phyloP scores from a whole-genome alignment of 2,888 invertebrate species.

The Orthonychiurus folsomi region DNA sequence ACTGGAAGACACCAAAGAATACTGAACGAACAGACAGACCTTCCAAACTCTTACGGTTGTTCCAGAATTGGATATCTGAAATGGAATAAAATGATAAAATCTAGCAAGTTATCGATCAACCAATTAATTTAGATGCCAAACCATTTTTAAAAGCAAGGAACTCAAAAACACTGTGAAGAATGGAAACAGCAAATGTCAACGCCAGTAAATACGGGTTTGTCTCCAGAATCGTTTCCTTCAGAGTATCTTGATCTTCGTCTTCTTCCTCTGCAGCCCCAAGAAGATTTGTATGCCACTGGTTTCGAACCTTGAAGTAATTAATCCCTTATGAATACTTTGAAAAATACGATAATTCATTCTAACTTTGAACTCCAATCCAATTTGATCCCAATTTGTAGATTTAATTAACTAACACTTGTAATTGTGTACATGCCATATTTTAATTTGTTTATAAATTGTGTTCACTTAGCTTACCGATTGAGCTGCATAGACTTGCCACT shows the following conservation, averaged over 20 bases:
- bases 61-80: conserved; percentile 97
- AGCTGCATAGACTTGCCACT: conserved; percentile 96
- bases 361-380: too few relatives aligned
- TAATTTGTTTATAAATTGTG: too few relatives aligned
- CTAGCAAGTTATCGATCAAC: not conserved
- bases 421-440: too few relatives aligned
- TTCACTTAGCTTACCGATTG: too few relatives aligned
- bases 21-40: conserved; percentile 96
- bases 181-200: conserved; percentile 80
- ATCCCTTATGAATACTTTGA: too few relatives aligned
- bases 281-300: conserved; percentile 62
- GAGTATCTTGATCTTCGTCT: conserved; percentile 77
- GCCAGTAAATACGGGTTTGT: conserved; percentile 92
- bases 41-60: conserved; percentile 79
- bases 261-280: conserved; percentile 57
- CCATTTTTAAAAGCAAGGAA: conserved; percentile 98
- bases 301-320: too few relatives aligned
- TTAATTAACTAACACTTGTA: too few relatives aligned
- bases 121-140: conserved; percentile 43
- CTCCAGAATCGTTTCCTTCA: conserved; percentile 89
- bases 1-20: conserved; percentile 97
- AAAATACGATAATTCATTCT: too few relatives aligned
- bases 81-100: too few relatives aligned
- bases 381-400: too few relatives aligned
- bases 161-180: conserved; percentile 95